Evolutionary conservation across 2,113 vertebrate genomes (phyloP), one percentile per base, ranked within the genome.

Genomic region (Nothobranchius kuhntae): DNA sequence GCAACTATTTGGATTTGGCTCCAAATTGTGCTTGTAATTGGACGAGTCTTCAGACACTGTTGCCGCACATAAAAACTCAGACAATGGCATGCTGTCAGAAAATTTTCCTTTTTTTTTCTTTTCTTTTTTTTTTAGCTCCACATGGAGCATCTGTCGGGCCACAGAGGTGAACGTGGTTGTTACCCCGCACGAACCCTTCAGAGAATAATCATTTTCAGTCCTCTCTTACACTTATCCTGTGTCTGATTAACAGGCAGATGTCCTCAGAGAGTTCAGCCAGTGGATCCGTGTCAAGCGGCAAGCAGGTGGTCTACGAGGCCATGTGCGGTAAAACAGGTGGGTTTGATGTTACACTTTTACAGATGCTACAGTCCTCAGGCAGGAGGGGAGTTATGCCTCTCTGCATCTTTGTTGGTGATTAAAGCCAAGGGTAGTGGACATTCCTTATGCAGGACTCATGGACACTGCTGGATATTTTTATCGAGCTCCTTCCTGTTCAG

Each of bases 271-370:
- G 73, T 68, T 83, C 76, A 56, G 76, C 80, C 58, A 46, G 68
- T 36, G 84, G 83, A 64, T 40, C 58, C 11, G 53, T 60, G 66
- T 82, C 83, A 74, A 74, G 71, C 61, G 26, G 58, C 64, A 88
- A 89, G 79, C 88, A 88, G 45, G 62, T 73, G 58, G 80, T 91
- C 80, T 89, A 83, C n/a, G 79, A 93, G 67, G 84, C 87, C 53
- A 79, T 90, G 53, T 86, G 89, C 38, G 47, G 82, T 72, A 87
- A 88, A 84, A 86, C 86, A 87, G 91, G 92, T 93, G 85, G 85
- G 89, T 87, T 63, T 61, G 65, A 62, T 71, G 74, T 53, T 71
- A 63, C 71, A 65, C 13, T 63, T 66, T 50, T 53, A 40, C 75
- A 71, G 71, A 51, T 55, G 50, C 71, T 68, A 24, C 26, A 51